Evolutionary conservation across 2,797 vertebrate species (phyloP), one percentile per base, ranked within the genome.

Genomic region (Loriculus beryllinus): DNA sequence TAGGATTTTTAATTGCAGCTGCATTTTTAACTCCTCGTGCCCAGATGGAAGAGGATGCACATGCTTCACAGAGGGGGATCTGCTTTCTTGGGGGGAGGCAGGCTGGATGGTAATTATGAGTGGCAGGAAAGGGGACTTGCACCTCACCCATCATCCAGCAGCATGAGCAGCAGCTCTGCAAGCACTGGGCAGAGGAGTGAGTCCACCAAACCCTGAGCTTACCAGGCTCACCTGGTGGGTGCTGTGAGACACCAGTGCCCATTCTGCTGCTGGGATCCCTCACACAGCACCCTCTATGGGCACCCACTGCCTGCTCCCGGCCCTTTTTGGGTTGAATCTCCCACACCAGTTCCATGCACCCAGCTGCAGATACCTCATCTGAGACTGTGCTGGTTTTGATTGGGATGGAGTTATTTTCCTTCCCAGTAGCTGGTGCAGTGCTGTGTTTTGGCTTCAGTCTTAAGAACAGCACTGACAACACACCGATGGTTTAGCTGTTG

Each of bases 291-390:
- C 62, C 45, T 42, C 39, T 6, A 1, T 2, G 0, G 4, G 14
- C 25, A 5, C 42, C 21, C 22, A 1, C 49, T 7, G 7, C 47
- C 29, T 1, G 3, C 68, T 39, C 6, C 31, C 1, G 0, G 16
- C 25, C 16, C 13, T 29, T 37, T 35, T 5, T 4, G 52, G 23
- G 25, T 0, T 37, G 35, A 8, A 14, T 21, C 40, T 15, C 10
- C 33, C 22, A 4, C 15, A 4, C 4, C 1, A 2, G 48, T 18
- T 10, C 28, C 68, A 26, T 28, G 9, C 17, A 5, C n/a, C n/a
- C 20, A n/a, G 52, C 3, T 9, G 31, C 54, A 33, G 3, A 33
- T 22, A 56, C 20, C 31, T 56, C 52, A 14, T 33, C 52, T 33
- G 23, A 56, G n/a, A 33, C 54, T 23, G n/a, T 15, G n/a, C 21